Conservation (phyloP, 23 tunicate species). For the Ascidia mentula region DNA sequence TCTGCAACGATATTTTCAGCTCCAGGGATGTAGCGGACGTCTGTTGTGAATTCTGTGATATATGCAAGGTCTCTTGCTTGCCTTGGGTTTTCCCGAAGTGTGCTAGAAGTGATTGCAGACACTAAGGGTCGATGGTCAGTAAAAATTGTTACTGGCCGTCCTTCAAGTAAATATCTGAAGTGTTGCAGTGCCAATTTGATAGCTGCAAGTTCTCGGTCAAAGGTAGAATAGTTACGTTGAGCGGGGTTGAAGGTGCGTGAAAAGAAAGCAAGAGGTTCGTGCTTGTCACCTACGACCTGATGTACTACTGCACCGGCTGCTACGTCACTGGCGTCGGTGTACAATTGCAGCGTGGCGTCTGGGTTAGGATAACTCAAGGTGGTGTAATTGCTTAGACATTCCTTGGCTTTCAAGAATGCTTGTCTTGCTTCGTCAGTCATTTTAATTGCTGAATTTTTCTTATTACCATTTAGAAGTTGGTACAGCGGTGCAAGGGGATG, state of each 20-base stretch:
- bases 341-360: neutral
- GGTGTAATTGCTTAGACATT: neutral
- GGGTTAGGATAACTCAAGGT: neutral
- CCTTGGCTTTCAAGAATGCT: neutral
- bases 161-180: conserved; percentile 15
- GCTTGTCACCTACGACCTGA: neutral
- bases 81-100: neutral
- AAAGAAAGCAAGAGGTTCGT: conserved; percentile 35
- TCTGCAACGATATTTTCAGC: conserved; percentile 24
- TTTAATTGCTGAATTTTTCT: neutral
- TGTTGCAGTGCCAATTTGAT: neutral
- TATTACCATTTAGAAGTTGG: neutral
- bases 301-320: conserved; percentile 14
- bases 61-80: conserved; percentile 13
- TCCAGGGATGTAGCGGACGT: conserved; percentile 6
- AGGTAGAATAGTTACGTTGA: conserved; percentile 10
- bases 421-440: neutral
- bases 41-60: conserved; percentile 10
- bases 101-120: neutral
- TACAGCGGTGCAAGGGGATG: neutral
- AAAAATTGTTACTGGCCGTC: neutral
- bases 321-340: neutral
- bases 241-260: neutral
- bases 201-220: conserved; percentile 20
- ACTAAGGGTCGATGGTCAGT: conserved; percentile 29